A percentile compares a stretch with the other conserved stretches of the same genome.
Conservation (phyloP, 2,113 vertebrate species). For the Dromiciops gliroides region DNA sequence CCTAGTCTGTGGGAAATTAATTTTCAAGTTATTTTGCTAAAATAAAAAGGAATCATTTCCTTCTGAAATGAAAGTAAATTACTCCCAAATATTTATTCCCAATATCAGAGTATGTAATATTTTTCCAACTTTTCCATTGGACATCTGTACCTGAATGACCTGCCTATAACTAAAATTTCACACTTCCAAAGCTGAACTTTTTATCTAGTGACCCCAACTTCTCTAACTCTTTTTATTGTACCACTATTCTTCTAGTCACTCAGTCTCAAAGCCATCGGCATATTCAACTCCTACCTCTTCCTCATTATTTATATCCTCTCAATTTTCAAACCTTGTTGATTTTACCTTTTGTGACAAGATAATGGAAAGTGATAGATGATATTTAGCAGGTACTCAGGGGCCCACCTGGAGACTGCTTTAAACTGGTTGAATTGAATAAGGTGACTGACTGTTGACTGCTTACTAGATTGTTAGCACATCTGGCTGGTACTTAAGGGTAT, state of each 20-base stretch:
- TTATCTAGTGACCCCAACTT: constrained; percentile 52
- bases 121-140: not conserved
- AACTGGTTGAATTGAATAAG: too few relatives aligned
- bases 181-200: not conserved
- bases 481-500: too few relatives aligned
- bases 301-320: not conserved
- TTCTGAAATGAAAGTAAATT: not conserved
- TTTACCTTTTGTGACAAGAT: too few relatives aligned
- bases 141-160: not conserved
- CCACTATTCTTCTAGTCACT: constrained; percentile 2
- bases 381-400: too few relatives aligned
- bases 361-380: too few relatives aligned
- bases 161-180: not conserved
- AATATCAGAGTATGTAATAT: not conserved
- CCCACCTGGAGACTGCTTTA: too few relatives aligned
- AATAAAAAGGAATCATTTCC: not conserved
- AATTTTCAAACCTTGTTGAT: not conserved
- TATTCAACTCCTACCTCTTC: not conserved
- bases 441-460: too few relatives aligned
- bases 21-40: not conserved
- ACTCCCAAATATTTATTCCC: not conserved
- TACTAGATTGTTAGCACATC: too few relatives aligned
- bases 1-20: not conserved
- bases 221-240: constrained; percentile 44
- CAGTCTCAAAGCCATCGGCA: not conserved